Evolutionary conservation across 2,888 invertebrate genomes (phyloP), one percentile per base, ranked within the genome.

Genomic region (Ormyrus nitidulus): DNA sequence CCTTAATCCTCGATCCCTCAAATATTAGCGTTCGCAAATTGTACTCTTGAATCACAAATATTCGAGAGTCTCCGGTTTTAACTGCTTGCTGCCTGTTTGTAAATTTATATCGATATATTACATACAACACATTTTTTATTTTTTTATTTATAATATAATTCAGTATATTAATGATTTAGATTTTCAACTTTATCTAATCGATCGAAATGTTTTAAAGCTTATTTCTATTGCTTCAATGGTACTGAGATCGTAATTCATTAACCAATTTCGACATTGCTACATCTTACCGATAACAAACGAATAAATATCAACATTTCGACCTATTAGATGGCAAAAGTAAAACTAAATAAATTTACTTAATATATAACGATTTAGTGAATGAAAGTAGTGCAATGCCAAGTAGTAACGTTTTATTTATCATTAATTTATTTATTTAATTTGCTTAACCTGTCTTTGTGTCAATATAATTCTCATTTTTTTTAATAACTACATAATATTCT

Each of bases 21-120:
- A 75, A 76, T 54, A 83, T 83, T 82, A 83, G 79, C 82, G 79
- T 83, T 83, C 77, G 81, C 81, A 80, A 82, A 68, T 81, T 71
- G 78, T 83, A 81, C 79, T 79, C 62, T 81, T 51, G 65, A 68
- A 69, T 69, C 56, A 73, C 46, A 59, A 53, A 51, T 51, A 76
- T 72, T 87, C 85, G 85, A 88, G 86, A 86, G 86, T 88, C 85
- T 86, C 85, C 83, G 83, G 84, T 86, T 85, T 84, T 86, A 87
- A 88, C 85, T 89, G 89, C 88, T 87, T 90, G 89, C 87, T 90
- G 90, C 90, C 87, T 90, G 89, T 86, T 87, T 85, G 81, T 80
- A 66, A 75, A 68, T 71, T 74, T 8, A 79, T 79, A 71, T 77
- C 48, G 69, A 61, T 64, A 81, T 34, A 79, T 77, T 75, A 59